phyloP scores from a whole-genome alignment of 2,797 vertebrate genomes.

The Aeoliscus strigatus region DNA sequence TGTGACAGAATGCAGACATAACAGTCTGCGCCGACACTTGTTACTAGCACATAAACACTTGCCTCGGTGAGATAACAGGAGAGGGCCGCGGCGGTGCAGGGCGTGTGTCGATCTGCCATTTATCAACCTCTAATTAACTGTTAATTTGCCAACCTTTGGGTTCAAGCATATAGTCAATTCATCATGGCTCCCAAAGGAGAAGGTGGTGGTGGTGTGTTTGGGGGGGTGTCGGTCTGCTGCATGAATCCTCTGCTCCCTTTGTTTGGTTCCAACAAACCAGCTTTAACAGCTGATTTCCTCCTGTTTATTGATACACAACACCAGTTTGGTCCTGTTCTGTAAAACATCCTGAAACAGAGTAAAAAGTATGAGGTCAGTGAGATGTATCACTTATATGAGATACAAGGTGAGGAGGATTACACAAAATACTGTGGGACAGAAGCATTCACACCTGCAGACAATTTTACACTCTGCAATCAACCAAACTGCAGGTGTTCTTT shows the following conservation, averaged over 20 bases:
- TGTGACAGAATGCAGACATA: constrained; percentile 81
- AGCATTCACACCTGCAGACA: too few relatives aligned
- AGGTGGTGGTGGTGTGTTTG: constrained; percentile 43
- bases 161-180: constrained; percentile 79
- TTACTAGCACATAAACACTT: constrained; percentile 86
- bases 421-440: too few relatives aligned
- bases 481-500: too few relatives aligned
- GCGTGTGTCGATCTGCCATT: constrained; percentile 75
- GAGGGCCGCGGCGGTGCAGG: constrained; percentile 57
- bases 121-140: constrained; percentile 84
- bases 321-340: too few relatives aligned
- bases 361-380: too few relatives aligned
- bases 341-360: too few relatives aligned
- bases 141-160: constrained; percentile 81
- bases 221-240: not conserved
- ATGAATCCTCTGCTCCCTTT: constrained; percentile 41
- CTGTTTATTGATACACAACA: too few relatives aligned
- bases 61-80: constrained; percentile 67
- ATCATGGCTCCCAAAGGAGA: constrained; percentile 74
- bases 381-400: too few relatives aligned
- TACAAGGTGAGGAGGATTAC: too few relatives aligned
- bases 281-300: too few relatives aligned
- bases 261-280: constrained; percentile 13
- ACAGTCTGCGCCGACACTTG: constrained; percentile 81
- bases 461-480: too few relatives aligned